These are phyloP conservation scores for Hippolais icterina DNA, from an alignment of 2,113 vertebrate species.

Conservation along the genomic window DNA sequence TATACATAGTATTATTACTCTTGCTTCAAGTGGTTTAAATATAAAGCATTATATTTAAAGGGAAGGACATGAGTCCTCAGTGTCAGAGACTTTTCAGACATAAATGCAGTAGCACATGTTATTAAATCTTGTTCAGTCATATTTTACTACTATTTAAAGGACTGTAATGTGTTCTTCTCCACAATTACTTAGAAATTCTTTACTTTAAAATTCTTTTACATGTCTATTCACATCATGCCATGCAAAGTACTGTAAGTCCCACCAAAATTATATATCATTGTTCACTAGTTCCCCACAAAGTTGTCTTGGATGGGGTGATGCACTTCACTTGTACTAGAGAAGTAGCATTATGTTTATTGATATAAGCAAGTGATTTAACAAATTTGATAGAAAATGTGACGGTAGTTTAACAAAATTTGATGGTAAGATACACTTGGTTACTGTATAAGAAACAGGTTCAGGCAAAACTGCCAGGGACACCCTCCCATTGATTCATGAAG, in stretches of 20 bases:
- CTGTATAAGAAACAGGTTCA: neutral
- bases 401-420: rapidly evolving
- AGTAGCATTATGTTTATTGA: neutral
- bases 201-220: neutral
- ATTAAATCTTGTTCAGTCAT: neutral
- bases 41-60: neutral
- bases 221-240: neutral
- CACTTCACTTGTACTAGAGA: neutral
- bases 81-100: neutral
- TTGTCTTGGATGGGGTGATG: neutral
- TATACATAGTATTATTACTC: neutral
- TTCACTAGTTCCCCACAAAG: neutral
- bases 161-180: neutral
- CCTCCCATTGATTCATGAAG: rapidly evolving
- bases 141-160: neutral
- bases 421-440: neutral
- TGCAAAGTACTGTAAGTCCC: neutral
- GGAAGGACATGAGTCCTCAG: neutral
- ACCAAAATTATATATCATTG: neutral
- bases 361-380: neutral
- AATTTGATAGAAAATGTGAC: neutral
- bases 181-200: neutral
- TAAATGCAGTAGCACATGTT: neutral
- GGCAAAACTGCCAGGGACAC: neutral
- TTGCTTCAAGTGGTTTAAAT: neutral